phyloP scores from a whole-genome alignment of 1,140 invertebrate species.

The Leucophenga varia region DNA sequence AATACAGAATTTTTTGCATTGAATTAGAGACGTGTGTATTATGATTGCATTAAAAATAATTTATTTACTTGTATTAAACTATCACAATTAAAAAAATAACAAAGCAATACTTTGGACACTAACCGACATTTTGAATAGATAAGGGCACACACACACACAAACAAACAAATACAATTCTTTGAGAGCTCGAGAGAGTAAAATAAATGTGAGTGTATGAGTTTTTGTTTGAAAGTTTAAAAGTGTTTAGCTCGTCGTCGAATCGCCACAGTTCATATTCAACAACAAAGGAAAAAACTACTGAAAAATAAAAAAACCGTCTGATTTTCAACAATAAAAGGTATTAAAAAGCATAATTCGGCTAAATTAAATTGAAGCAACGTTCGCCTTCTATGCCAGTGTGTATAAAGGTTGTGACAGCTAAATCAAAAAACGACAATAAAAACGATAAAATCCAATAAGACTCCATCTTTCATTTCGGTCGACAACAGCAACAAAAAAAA shows the following conservation, averaged over 20 bases:
- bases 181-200: conserved; percentile 22
- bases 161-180: conserved; percentile 12
- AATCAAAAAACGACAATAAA: conserved; percentile 15
- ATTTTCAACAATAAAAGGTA: conserved; percentile 34
- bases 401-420: conserved; percentile 70
- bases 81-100: conserved; percentile 18
- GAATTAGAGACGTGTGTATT: conserved; percentile 44
- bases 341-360: conserved; percentile 23
- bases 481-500: too few relatives aligned
- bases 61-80: conserved; percentile 38
- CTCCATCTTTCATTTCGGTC: too few relatives aligned
- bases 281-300: conserved; percentile 3
- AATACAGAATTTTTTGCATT: conserved; percentile 23
- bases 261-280: conserved; percentile 42
- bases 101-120: too few relatives aligned
- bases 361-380: conserved; percentile 33
- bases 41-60: too few relatives aligned
- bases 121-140: conserved; percentile 43
- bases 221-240: conserved; percentile 36
- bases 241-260: conserved; percentile 33
- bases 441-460: background rate
- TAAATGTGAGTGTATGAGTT: too few relatives aligned
- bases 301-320: conserved; percentile 3
- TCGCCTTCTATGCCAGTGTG: conserved; percentile 86
- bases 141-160: conserved; percentile 28